Evolutionary conservation across 1,140 invertebrate genomes (phyloP).

Genomic region (Sinella curviseta): DNA sequence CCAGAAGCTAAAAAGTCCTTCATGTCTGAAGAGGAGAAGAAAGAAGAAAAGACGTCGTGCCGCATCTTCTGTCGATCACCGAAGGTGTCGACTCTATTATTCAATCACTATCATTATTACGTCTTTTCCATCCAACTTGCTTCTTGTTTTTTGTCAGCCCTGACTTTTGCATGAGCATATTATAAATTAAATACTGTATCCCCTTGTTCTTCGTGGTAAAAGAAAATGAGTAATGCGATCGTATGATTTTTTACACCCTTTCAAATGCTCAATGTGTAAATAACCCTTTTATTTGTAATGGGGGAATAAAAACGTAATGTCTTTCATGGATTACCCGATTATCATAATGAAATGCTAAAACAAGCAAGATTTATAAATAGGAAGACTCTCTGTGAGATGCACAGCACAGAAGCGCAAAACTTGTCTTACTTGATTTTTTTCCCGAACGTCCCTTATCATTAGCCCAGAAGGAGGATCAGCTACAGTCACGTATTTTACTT

Average conservation of each 20-base stretch:
- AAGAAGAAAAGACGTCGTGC: conserved; percentile 25
- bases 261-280: background rate
- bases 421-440: no score
- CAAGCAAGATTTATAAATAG: background rate
- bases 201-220: no score
- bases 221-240: no score
- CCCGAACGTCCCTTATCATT: background rate
- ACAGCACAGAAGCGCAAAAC: no score
- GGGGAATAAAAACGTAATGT: background rate
- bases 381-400: no score
- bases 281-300: background rate
- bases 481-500: background rate
- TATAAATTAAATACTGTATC: no score
- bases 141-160: conserved; percentile 9
- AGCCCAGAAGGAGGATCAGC: background rate
- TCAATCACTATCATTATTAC: conserved; percentile 11
- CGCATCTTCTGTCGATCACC: conserved; percentile 21
- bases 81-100: conserved; percentile 22
- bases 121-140: background rate
- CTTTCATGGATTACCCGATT: background rate
- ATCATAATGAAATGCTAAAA: background rate
- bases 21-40: conserved; percentile 17
- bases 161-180: background rate
- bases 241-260: background rate
- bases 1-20: conserved; percentile 17